Conservation (phyloP, 2,113 vertebrate genomes). For the Trematomus loennbergii region DNA sequence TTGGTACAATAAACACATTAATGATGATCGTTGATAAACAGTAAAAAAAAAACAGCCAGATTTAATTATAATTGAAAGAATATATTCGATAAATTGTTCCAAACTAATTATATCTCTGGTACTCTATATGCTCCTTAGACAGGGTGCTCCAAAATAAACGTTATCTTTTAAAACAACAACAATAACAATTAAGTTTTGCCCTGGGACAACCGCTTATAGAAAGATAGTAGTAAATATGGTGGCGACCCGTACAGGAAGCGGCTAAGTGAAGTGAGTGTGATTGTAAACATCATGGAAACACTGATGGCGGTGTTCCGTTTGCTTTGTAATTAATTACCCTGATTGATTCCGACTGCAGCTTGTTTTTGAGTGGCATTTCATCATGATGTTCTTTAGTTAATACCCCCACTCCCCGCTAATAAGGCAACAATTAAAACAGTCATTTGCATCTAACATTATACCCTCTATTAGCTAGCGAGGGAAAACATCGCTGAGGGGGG, state of each 20-base stretch:
- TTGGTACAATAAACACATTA: constrained; percentile 13
- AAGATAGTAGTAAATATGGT: constrained; percentile 38
- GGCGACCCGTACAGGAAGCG: not conserved
- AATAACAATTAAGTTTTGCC: constrained; percentile 65
- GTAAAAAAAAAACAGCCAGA: constrained; percentile 13
- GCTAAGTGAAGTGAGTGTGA: constrained; percentile 44
- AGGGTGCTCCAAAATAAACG: constrained; percentile 32
- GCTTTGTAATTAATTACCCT: constrained; percentile 75
- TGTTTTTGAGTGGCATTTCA: constrained; percentile 80
- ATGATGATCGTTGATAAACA: constrained; percentile 45
- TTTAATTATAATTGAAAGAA: constrained; percentile 64
- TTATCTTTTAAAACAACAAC: constrained; percentile 61
- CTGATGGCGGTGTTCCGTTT: constrained; percentile 59
- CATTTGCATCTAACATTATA: constrained; percentile 80
- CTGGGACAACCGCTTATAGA: constrained; percentile 49
- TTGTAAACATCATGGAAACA: constrained; percentile 74
- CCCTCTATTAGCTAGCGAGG: constrained; percentile 69
- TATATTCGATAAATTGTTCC: constrained; percentile 37
- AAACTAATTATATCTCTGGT: constrained; percentile 72
- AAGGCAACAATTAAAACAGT: constrained; percentile 81
- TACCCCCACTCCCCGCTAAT: constrained; percentile 66
- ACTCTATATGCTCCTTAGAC: constrained; percentile 39
- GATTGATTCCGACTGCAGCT: constrained; percentile 76
- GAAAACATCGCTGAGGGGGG: constrained; percentile 37
- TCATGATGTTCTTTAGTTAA: constrained; percentile 81